Percentiles rank a stretch among this genome's conserved stretches.
Conservation (phyloP, 2,888 invertebrate species). For the Cerastoderma edule region DNA sequence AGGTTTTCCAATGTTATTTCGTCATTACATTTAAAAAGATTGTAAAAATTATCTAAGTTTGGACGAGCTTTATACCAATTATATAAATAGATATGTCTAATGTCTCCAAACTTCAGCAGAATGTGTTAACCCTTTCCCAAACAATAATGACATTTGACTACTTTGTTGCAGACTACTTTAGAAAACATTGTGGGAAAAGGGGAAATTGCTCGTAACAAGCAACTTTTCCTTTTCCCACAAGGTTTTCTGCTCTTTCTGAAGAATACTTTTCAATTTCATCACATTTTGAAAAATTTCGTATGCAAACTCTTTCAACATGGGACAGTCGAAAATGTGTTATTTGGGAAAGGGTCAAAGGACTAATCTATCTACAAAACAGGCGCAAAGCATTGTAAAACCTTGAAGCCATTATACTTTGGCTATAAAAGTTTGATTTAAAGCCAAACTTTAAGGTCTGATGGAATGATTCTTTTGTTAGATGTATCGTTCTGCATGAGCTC, state of each 20-base stretch:
- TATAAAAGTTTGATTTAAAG: conserved; percentile 13
- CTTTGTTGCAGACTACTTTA: neutral
- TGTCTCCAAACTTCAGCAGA: too few relatives aligned
- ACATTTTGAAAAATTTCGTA: too few relatives aligned
- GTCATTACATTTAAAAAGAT: too few relatives aligned
- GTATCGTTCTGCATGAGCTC: conserved; percentile 6
- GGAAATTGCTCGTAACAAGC: neutral
- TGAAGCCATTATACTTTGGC: conserved; percentile 3
- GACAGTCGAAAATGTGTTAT: neutral
- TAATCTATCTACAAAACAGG: neutral
- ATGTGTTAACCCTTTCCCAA: conserved; percentile 1
- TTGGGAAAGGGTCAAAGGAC: conserved; percentile 4
- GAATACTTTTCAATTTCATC: too few relatives aligned
- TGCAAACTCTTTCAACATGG: neutral
- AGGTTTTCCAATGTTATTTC: too few relatives aligned
- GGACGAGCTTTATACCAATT: too few relatives aligned
- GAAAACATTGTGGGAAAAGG: neutral
- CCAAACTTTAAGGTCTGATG: conserved; percentile 17
- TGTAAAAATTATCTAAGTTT: too few relatives aligned
- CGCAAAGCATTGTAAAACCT: conserved; percentile 15
- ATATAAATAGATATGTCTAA: too few relatives aligned
- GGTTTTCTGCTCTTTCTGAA: neutral
- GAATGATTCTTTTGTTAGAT: conserved; percentile 11
- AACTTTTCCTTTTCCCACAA: neutral
- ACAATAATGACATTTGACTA: neutral